These are phyloP conservation scores for Zaprionus davidi DNA, from an alignment of 1,140 invertebrate species.

Conservation along the genomic window DNA sequence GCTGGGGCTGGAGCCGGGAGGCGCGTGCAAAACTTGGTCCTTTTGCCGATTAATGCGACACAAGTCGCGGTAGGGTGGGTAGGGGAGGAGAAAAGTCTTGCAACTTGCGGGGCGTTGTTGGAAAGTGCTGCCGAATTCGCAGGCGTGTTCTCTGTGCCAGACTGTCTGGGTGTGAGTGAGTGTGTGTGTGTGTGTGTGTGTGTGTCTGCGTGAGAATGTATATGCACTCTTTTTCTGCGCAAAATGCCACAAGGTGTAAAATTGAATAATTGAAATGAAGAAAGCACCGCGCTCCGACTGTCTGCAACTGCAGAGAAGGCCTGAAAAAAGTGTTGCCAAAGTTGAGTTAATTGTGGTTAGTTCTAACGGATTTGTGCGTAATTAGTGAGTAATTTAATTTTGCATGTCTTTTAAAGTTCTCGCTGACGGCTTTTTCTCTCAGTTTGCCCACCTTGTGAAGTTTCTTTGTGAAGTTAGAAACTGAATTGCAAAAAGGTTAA, in stretches of 20 bases:
- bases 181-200: background rate
- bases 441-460: no score
- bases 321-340: constrained; percentile 63
- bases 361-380: constrained; percentile 83
- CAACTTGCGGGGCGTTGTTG: constrained; percentile 33
- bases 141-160: constrained; percentile 52
- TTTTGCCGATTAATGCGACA: constrained; percentile 74
- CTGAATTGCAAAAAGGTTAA: background rate
- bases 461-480: background rate
- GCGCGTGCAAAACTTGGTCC: constrained; percentile 69
- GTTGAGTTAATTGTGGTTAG: constrained; percentile 83
- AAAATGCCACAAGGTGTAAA: constrained; percentile 83
- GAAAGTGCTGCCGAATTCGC: constrained; percentile 65
- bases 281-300: constrained; percentile 31
- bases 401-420: constrained; percentile 41
- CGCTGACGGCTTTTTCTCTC: background rate
- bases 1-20: constrained; percentile 10
- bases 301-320: constrained; percentile 3
- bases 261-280: constrained; percentile 84
- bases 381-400: constrained; percentile 79
- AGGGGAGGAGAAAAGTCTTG: constrained; percentile 4
- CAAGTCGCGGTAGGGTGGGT: background rate
- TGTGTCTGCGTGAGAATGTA: constrained; percentile 20
- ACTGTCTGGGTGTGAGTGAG: constrained; percentile 3
- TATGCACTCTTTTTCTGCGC: constrained; percentile 42